Evolutionary conservation across 2,113 vertebrate genomes (phyloP).

Genomic region (Hassar affinis): DNA sequence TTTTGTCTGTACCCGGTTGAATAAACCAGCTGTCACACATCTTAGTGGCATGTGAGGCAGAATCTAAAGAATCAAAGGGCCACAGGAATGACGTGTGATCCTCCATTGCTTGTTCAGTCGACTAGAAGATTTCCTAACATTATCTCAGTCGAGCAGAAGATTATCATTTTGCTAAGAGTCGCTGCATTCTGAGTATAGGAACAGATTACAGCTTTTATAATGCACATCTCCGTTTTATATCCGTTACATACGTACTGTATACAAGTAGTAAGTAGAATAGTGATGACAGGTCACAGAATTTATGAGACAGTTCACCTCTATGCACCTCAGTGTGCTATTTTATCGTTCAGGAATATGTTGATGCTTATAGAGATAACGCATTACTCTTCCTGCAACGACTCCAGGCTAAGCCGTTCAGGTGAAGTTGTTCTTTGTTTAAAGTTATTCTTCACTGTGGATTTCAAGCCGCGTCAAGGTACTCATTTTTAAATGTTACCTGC

Average conservation of each 20-base stretch:
- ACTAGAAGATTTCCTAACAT: background rate
- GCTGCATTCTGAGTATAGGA: background rate
- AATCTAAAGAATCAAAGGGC: background rate
- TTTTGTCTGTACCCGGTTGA: background rate
- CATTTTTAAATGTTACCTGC: constrained; percentile 54
- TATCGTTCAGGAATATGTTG: background rate
- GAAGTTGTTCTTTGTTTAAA: constrained; percentile 10
- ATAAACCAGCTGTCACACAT: background rate
- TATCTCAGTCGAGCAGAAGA: too few relatives aligned
- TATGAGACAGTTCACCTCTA: background rate
- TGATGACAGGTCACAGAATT: background rate
- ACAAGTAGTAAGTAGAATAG: background rate
- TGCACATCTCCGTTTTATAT: background rate
- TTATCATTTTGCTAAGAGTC: background rate
- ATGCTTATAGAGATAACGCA: background rate
- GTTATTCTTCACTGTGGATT: constrained; percentile 9
- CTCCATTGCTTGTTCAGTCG: background rate
- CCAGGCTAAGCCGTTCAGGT: background rate
- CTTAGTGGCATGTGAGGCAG: background rate
- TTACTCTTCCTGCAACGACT: background rate
- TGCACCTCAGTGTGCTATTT: background rate
- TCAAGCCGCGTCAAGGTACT: constrained; percentile 41
- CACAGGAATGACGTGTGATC: constrained; percentile 6
- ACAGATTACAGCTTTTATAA: background rate
- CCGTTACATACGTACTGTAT: background rate